Percentiles rank a stretch among this genome's conserved stretches.
Evolutionary conservation across 2,888 invertebrate genomes (phyloP).

Genomic region (Microplitis deprimator): DNA sequence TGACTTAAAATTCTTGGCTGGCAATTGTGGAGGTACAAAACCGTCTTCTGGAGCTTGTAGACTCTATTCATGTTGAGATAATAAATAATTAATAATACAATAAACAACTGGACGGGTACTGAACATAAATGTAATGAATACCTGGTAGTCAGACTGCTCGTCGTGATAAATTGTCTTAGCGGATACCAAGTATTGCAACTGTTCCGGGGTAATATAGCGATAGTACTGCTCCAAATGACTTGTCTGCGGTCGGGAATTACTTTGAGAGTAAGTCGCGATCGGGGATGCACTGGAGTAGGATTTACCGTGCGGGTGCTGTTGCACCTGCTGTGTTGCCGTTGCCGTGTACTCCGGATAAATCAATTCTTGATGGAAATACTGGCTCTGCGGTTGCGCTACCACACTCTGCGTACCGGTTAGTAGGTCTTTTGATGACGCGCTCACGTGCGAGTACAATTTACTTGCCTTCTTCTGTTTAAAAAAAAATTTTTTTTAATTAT

Average conservation of each 20-base stretch:
- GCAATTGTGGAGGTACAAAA: conserved; percentile 58
- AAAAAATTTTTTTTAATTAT: conserved; percentile 2
- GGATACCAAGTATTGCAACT: conserved; percentile 47
- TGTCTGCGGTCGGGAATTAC: conserved; percentile 26
- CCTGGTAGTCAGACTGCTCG: conserved; percentile 47
- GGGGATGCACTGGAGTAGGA: conserved; percentile 50
- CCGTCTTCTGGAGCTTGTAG: conserved; percentile 51
- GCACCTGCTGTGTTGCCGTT: not conserved
- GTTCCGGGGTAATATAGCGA: conserved; percentile 46
- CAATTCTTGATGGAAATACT: conserved; percentile 59
- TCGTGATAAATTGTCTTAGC: conserved; percentile 57
- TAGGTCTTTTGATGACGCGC: conserved; percentile 52
- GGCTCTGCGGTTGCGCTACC: conserved; percentile 47
- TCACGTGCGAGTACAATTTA: conserved; percentile 44
- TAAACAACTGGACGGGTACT: not conserved
- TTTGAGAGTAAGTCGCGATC: conserved; percentile 53
- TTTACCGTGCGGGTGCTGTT: conserved; percentile 49
- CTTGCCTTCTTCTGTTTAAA: conserved; percentile 18
- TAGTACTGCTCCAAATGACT: conserved; percentile 57
- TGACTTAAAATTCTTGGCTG: conserved; percentile 60
- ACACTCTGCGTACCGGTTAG: conserved; percentile 45
- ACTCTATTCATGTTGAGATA: conserved; percentile 47
- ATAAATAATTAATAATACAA: conserved; percentile 12
- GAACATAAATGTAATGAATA: not conserved
- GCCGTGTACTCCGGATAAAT: conserved; percentile 53